Evolutionary conservation across 1,140 invertebrate species (phyloP).

Genomic region (Bilobella aurantiaca): DNA sequence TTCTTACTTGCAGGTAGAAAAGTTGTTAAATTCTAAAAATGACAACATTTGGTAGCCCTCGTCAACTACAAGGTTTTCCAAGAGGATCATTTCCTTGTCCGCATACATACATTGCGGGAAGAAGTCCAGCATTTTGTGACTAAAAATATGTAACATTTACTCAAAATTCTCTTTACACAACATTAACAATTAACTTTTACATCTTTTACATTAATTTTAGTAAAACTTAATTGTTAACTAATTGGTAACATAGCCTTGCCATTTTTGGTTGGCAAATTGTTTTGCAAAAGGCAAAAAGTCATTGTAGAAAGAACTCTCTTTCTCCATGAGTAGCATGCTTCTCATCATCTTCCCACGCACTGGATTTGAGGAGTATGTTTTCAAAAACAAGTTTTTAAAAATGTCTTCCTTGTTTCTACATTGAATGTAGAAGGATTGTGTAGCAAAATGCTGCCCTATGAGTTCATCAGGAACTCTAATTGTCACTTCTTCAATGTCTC

Average conservation of each 20-base stretch:
- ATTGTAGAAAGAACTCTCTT: background rate
- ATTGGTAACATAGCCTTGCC: too few relatives aligned
- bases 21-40: background rate
- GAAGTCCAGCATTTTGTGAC: background rate
- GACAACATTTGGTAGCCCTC: background rate
- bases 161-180: too few relatives aligned
- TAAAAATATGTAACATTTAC: too few relatives aligned
- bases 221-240: too few relatives aligned
- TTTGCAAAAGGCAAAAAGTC: background rate
- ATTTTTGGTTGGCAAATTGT: too few relatives aligned
- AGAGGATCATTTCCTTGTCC: background rate
- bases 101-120: background rate
- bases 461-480: background rate
- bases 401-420: background rate
- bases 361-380: background rate
- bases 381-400: background rate
- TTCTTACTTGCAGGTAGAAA: background rate
- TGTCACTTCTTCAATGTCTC: background rate
- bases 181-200: background rate
- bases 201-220: background rate
- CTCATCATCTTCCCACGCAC: background rate
- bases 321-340: background rate
- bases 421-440: background rate
- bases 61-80: slow-evolving; percentile 6
- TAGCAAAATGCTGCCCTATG: background rate